Conservation (phyloP, 2,888 invertebrate genomes). For the Oscheius myriophilus region DNA sequence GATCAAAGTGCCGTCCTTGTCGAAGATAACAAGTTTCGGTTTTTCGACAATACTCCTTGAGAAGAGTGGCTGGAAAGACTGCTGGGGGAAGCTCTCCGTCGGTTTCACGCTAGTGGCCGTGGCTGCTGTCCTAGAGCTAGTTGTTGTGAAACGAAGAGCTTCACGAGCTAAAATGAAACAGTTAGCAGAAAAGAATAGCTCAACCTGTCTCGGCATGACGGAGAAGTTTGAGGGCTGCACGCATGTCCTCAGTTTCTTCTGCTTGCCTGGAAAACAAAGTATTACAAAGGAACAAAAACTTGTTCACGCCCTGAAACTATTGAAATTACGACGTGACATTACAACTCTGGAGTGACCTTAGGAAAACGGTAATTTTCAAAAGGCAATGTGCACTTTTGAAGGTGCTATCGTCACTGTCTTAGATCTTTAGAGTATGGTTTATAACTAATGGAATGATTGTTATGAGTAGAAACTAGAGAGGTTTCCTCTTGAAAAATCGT, state of each 20-base stretch:
- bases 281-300: too few species aligned
- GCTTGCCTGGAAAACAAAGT: too few species aligned
- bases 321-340: too few species aligned
- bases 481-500: too few species aligned
- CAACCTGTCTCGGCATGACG: conserved; percentile 7
- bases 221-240: neutral
- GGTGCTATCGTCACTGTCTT: too few species aligned
- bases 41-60: neutral
- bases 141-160: conserved; percentile 4
- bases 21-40: conserved; percentile 72
- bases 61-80: conserved; percentile 1
- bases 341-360: too few species aligned
- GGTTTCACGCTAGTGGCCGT: conserved; percentile 4
- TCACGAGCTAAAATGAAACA: neutral
- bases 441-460: too few species aligned
- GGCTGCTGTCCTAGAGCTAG: conserved; percentile 1
- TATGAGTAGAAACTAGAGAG: too few species aligned
- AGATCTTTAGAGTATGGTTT: too few species aligned
- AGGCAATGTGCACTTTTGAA: too few species aligned
- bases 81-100: neutral
- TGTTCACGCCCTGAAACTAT: too few species aligned
- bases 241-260: conserved; percentile 10
- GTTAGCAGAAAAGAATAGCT: neutral
- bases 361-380: too few species aligned
- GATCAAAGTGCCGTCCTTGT: conserved; percentile 74